These are phyloP conservation scores for Mactromeris polynyma DNA, from an alignment of 2,888 invertebrate species.

Conservation along the genomic window DNA sequence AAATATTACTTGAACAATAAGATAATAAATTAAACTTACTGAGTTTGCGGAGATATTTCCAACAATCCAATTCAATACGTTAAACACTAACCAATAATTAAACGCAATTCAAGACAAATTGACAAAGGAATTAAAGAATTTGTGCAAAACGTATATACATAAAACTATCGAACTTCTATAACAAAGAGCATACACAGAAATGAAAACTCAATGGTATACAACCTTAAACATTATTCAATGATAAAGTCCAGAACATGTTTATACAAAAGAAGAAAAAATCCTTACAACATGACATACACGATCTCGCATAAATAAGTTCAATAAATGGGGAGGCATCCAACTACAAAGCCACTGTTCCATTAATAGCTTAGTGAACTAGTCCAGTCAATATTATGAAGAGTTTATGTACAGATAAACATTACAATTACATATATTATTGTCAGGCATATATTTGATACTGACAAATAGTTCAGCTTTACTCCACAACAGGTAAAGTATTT, in stretches of 20 bases:
- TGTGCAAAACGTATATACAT: neutral
- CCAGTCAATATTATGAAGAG: constrained; percentile 23
- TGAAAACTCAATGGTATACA: neutral
- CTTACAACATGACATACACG: constrained; percentile 1
- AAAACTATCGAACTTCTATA: neutral
- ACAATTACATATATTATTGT: constrained; percentile 22
- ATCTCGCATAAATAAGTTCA: constrained; percentile 8
- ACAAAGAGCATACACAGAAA: neutral
- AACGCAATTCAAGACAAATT: constrained; percentile 1
- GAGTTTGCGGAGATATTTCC: neutral
- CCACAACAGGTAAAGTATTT: constrained; percentile 40
- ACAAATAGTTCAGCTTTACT: neutral
- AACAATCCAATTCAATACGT: constrained; percentile 1
- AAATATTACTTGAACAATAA: neutral
- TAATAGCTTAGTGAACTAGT: neutral
- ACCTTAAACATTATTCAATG: neutral
- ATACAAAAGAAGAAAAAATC: constrained; percentile 8
- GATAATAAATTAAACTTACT: neutral
- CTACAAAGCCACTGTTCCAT: neutral
- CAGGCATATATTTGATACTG: constrained; percentile 17
- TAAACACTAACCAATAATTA: constrained; percentile 8
- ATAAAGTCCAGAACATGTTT: constrained; percentile 20
- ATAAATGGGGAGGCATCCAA: constrained; percentile 7
- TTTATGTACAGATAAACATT: constrained; percentile 13
- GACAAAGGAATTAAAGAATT: neutral